Conservation (phyloP, 2,797 vertebrate species). For the Sorex maritimensis region DNA sequence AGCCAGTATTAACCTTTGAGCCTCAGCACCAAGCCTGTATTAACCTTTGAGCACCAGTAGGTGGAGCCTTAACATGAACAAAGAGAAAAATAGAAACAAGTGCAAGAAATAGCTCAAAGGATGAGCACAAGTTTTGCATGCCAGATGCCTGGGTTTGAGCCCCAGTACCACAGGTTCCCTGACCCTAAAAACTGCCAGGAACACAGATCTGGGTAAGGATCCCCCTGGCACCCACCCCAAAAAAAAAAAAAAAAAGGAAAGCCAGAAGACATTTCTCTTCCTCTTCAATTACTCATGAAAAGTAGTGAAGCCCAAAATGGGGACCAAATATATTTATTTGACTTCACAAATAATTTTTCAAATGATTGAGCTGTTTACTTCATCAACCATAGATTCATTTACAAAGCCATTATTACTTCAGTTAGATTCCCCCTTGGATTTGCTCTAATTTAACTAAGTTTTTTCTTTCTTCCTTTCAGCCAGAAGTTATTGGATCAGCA, state of each 20-base stretch:
- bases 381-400: slow-evolving; percentile 10
- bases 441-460: slow-evolving; percentile 49
- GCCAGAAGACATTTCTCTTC: background rate
- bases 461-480: slow-evolving; percentile 88
- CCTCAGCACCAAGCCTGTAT: too few species aligned
- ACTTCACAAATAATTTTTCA: background rate
- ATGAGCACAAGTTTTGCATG: too few species aligned
- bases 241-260: too few species aligned
- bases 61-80: too few species aligned
- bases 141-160: too few species aligned
- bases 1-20: too few species aligned
- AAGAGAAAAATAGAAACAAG: too few species aligned
- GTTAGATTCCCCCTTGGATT: slow-evolving; percentile 16
- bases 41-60: too few species aligned
- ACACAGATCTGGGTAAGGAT: too few species aligned
- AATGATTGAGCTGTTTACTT: slow-evolving; percentile 49
- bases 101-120: too few species aligned
- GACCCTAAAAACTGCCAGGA: too few species aligned
- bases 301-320: slow-evolving; percentile 43
- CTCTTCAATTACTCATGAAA: slow-evolving; percentile 28
- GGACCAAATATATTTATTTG: background rate
- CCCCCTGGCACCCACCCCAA: too few species aligned
- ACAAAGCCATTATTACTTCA: slow-evolving; percentile 27
- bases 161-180: background rate
- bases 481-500: slow-evolving; percentile 92